These are phyloP conservation scores for Melanogrammus aeglefinus DNA, from an alignment of 2,797 vertebrate species.

Conservation along the genomic window DNA sequence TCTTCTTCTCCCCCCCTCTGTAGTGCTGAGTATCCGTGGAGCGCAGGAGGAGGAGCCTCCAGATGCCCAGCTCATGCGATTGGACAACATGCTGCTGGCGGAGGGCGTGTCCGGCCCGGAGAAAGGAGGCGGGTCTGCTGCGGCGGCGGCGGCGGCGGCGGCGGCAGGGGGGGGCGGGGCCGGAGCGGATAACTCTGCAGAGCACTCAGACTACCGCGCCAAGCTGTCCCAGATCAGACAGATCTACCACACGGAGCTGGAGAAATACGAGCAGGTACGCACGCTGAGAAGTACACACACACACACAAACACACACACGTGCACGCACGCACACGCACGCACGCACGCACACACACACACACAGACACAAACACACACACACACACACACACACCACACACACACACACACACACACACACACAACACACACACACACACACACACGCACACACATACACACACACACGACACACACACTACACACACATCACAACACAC, in stretches of 20 bases:
- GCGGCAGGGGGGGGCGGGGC: conserved; percentile 85
- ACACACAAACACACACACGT: background rate
- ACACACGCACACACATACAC: background rate
- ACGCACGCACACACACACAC: conserved; percentile 1
- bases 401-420: background rate
- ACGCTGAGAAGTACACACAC: background rate
- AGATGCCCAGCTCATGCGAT: conserved; percentile 94
- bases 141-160: conserved; percentile 85
- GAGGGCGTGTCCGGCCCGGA: conserved; percentile 94
- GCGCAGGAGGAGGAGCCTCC: conserved; percentile 96
- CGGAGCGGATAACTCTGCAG: conserved; percentile 87
- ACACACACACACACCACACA: background rate
- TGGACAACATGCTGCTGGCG: conserved; percentile 98
- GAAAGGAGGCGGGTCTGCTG: conserved; percentile 90
- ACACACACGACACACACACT: background rate
- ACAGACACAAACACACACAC: background rate
- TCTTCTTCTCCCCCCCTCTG: conserved; percentile 27
- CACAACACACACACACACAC: conserved; percentile 3
- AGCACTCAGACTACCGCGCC: conserved; percentile 95
- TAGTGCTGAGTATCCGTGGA: conserved; percentile 96
- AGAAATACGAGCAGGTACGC: conserved; percentile 97
- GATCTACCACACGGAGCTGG: conserved; percentile 98
- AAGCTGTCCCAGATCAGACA: conserved; percentile 97
- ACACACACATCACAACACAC: conserved; percentile 1
- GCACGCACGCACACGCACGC: background rate